Evolutionary conservation across 2,888 invertebrate species (phyloP).

Genomic region (Merodon equestris): DNA sequence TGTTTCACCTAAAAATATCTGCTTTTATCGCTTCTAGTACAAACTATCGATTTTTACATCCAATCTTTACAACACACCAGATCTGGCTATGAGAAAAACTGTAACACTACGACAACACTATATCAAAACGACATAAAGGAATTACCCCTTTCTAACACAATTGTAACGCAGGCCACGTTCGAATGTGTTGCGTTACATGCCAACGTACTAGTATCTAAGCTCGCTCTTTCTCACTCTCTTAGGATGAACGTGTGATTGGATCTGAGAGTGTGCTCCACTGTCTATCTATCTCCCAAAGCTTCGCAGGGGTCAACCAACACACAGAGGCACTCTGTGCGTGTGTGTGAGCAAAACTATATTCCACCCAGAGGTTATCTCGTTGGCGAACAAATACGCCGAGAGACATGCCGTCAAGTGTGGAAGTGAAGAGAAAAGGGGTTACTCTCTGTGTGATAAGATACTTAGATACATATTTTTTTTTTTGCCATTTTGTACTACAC

Average conservation of each 20-base stretch:
- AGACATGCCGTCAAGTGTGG: neutral
- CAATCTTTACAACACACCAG: neutral
- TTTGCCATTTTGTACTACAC: slow-evolving; percentile 30
- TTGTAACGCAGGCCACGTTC: neutral
- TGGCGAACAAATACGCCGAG: no score
- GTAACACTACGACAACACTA: neutral
- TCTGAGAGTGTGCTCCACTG: slow-evolving; percentile 11
- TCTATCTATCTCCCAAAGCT: slow-evolving; percentile 46
- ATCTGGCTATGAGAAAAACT: neutral
- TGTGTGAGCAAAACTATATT: no score
- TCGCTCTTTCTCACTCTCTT: slow-evolving; percentile 15
- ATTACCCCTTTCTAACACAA: slow-evolving; percentile 2
- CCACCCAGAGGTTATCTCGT: no score
- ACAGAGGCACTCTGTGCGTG: slow-evolving; percentile 6
- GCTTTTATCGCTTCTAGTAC: no score
- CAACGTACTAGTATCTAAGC: slow-evolving; percentile 33
- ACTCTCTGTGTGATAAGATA: slow-evolving; percentile 16
- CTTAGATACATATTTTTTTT: slow-evolving; percentile 40
- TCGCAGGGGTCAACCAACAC: slow-evolving; percentile 58
- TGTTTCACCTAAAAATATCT: no score
- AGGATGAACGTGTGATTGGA: neutral
- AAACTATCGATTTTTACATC: neutral
- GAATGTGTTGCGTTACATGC: neutral
- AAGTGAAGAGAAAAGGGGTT: no score
- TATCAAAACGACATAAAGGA: no score